A percentile compares a stretch with the other conserved stretches of the same genome.
Evolutionary conservation across 2,113 vertebrate genomes (phyloP).

Genomic region (Ochotona princeps): DNA sequence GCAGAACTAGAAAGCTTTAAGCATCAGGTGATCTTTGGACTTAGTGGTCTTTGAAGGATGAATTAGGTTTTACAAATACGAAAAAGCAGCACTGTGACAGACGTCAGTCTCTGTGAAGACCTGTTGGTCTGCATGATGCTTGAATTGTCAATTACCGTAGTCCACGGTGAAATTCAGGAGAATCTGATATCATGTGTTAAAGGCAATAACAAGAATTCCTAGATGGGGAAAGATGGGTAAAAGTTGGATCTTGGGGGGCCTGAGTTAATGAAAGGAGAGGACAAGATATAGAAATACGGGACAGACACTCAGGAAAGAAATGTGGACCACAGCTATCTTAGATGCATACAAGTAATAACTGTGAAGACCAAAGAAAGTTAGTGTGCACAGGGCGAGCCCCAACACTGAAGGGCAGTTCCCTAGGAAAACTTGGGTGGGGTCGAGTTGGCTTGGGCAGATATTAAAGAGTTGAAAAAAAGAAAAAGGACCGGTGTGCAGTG

Average conservation of each 20-base stretch:
- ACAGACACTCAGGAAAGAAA: not conserved
- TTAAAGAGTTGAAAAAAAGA: not conserved
- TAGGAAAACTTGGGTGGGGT: not conserved
- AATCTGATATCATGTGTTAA: not conserved
- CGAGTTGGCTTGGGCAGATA: not conserved
- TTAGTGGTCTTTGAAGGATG: constrained; percentile 2
- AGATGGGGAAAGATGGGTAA: not conserved
- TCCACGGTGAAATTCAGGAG: not conserved
- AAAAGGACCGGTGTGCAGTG: not conserved
- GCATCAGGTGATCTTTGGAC: constrained; percentile 31
- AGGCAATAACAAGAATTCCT: not conserved
- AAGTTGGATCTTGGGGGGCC: not conserved
- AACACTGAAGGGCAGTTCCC: not conserved
- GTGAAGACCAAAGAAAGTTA: too few species aligned
- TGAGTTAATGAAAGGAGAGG: not conserved
- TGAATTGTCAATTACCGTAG: not conserved
- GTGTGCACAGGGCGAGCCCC: not conserved
- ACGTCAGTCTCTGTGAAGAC: not conserved
- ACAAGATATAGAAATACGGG: not conserved
- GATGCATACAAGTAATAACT: not conserved
- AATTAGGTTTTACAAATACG: constrained; percentile 15
- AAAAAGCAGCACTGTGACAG: not conserved
- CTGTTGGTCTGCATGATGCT: not conserved
- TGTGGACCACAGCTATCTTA: not conserved
- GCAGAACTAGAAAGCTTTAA: not conserved